A percentile compares a stretch with the other conserved stretches of the same genome.
phyloP scores from a whole-genome alignment of 1,140 invertebrate genomes.

The Neoseiulus cucumeris region DNA sequence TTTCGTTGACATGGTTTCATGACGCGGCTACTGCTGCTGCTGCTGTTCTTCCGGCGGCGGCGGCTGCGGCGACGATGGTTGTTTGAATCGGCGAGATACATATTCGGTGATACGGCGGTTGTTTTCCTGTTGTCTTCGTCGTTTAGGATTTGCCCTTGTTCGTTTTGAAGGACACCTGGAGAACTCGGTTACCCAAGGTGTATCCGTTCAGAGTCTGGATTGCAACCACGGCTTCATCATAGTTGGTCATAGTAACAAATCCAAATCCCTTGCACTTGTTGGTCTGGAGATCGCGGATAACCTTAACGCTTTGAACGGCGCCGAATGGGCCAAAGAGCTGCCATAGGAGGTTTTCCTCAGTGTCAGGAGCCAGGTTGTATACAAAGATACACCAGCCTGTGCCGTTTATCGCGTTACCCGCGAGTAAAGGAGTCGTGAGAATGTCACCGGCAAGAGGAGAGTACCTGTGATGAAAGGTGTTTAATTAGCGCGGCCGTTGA shows the following conservation, averaged over 20 bases:
- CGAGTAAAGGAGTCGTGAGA: conserved; percentile 62
- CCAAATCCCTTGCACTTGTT: conserved; percentile 99
- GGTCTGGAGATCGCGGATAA: conserved; percentile 87
- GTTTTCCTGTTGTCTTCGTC: not conserved
- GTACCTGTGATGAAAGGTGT: conserved; percentile 44
- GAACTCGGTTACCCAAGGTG: conserved; percentile 82
- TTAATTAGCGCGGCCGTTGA: too few species aligned
- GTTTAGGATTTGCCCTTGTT: conserved; percentile 30
- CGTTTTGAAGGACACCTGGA: conserved; percentile 96
- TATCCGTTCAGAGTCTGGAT: conserved; percentile 96
- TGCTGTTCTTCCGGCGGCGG: not conserved
- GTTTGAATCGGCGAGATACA: too few species aligned
- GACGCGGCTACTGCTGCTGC: not conserved
- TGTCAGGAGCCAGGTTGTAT: conserved; percentile 92
- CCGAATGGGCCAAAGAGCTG: conserved; percentile 97
- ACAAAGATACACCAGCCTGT: conserved; percentile 97
- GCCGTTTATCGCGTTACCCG: conserved; percentile 42
- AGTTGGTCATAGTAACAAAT: conserved; percentile 99
- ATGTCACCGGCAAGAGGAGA: conserved; percentile 74
- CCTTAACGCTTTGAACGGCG: conserved; percentile 92
- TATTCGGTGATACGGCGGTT: too few species aligned
- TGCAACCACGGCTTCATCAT: conserved; percentile 90
- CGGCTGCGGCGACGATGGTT: not conserved
- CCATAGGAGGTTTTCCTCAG: conserved; percentile 95
- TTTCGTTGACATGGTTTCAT: not conserved